Base-by-base conservation (phyloP, 2,113 vertebrate genomes). In the Oncorhynchus clarkii region DNA sequence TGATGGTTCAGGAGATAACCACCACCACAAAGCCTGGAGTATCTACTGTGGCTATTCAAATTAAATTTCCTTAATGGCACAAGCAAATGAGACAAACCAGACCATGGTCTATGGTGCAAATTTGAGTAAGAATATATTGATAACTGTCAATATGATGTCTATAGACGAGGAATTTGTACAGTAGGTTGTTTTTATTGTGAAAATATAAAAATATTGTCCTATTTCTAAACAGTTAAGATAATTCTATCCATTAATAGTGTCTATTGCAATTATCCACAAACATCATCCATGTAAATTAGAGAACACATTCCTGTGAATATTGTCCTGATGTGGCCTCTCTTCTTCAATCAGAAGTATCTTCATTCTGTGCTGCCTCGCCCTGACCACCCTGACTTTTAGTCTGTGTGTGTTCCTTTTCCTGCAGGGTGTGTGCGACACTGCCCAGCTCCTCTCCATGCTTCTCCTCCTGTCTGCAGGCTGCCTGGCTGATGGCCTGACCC, bases 401-500 rank as follows among this genome's bases (percentile, higher is more conserved):
- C 51, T 54, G 13, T 45, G 39, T 45, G 0, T 45, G 39, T 39
- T 16, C 31, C 67, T 39, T 31, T 34, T 68, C 67, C 67, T 39
- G 29, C 59, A 62, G 59, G 59, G n/a, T 62, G 59, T 62, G 29
- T 24, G n/a, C 4, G 11, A 45, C 39, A 45, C 20, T 49, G 39
- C 13, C 20, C 2, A 3, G 69, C 27, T 78, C 74, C 20, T 71
- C 76, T 45, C 27, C 70, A 74, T 29, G 26, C 59, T 34, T 7
- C 18, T 26, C 74, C 71, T 84, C 73, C 48, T 85, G 79, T 26
- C 82, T 68, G 71, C 71, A 80, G 18, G 70, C 82, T 62, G 79
- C 85, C 59, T 76, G 49, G 1, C 1, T 70, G 67, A 93, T 89
- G 59, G 92, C 91, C 51, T 88, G 88, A 20, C 68, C 78, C 78